A percentile compares a stretch with the other conserved stretches of the same genome.
Evolutionary conservation across 37 sponge, comb jelly and placozoan genomes (phyloP).

Genomic region (Sycon ciliatum): DNA sequence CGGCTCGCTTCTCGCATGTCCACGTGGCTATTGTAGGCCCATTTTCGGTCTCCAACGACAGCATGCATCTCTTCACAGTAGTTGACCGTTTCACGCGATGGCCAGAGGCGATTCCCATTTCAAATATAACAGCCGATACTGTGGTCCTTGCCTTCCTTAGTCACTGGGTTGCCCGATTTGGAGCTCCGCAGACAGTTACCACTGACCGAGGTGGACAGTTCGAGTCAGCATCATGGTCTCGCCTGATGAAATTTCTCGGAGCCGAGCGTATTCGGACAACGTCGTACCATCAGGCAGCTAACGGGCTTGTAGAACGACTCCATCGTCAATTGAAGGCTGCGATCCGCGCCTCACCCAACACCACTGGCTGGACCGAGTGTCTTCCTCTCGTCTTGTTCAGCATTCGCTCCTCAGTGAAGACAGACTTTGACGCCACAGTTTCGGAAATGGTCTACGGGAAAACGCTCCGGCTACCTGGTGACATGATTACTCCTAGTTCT

Average conservation of each 20-base stretch:
- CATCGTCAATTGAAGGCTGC: too few relatives aligned
- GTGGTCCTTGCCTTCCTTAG: too few relatives aligned
- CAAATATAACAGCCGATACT: too few relatives aligned
- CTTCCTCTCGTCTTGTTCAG: slow-evolving; percentile 50
- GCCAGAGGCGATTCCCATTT: too few relatives aligned
- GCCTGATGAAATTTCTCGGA: background rate
- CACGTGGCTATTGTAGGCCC: background rate
- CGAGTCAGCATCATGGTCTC: background rate
- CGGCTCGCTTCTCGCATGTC: background rate
- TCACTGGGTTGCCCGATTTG: background rate
- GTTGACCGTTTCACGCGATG: too few relatives aligned
- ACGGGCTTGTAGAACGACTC: background rate
- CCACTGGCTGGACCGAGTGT: slow-evolving; percentile 22
- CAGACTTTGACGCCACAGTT: slow-evolving; percentile 36
- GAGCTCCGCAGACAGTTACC: background rate
- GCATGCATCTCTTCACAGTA: background rate
- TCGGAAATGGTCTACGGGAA: slow-evolving; percentile 60
- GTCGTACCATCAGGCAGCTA: slow-evolving; percentile 10
- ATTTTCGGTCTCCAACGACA: background rate
- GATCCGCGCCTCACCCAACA: slow-evolving; percentile 18
- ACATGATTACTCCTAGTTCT: too few relatives aligned
- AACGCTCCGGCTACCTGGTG: slow-evolving; percentile 19
- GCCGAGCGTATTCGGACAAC: background rate
- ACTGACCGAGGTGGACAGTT: background rate
- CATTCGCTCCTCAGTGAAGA: slow-evolving; percentile 46